Base-by-base conservation (phyloP, 2,113 vertebrate species). In the Reinhardtius hippoglossoides region DNA sequence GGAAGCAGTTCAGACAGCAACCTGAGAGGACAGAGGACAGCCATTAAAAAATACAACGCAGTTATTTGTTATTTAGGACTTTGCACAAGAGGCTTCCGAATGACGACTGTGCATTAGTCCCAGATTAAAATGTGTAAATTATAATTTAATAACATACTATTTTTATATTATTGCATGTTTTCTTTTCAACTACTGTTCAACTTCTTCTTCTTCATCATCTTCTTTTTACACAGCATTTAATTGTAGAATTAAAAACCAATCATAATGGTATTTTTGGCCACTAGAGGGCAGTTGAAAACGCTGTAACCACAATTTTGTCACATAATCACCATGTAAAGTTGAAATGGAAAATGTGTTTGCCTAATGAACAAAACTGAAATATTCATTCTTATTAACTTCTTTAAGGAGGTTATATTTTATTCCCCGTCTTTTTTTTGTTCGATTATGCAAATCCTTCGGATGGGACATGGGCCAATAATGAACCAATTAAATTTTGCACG, bases 1-100 rank as follows among this genome's bases (percentile, higher is more conserved):
- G 97, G 98, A 85, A 99, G 95, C 70, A 98, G 93, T 81, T 98
- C 96, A 68, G 97, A 96, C 9, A 99, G 93, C 86, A 99, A 86
- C 93, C 98, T 98, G 20, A 13, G n/a, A 63, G 27, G 52, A 79
- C 21, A 78, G 50, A 76, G 12, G 64, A 9, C 35, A 52, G 69
- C 14, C 9, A 24, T 35, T 4, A 2, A 27, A 16, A 61, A 9
- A 37, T 5, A 37, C 6, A 2, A 35, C 54, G 42, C 13, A 61
- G 37, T 9, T 26, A 23, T 24, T 24, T 64, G 12, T 60, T 24
- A 56, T 6, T 24, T 37, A 37, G 35, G 8, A 37, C 35, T 37
- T 58, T 21, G 23, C 16, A 71, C 54, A 14, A 35, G 26, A 66
- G 7, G 15, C 56, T 18, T n/a, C 56, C 9, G 42, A 5, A 2